These are phyloP conservation scores for Cartodere bifasciata DNA, from an alignment of 2,888 invertebrate species.

Conservation along the genomic window DNA sequence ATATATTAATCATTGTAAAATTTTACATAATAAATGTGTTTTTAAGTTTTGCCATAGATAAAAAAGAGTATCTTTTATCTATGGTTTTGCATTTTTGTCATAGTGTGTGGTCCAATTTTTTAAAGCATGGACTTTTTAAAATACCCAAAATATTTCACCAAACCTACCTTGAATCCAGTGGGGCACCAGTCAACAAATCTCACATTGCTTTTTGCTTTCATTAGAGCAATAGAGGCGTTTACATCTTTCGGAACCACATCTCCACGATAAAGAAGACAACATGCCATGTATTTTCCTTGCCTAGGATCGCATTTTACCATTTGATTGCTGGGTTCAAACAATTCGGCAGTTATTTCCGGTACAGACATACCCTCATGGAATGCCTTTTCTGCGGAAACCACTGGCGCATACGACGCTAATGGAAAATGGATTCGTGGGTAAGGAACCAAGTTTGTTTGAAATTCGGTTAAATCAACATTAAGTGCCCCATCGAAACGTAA, in stretches of 20 bases:
- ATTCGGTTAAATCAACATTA: constrained; percentile 83
- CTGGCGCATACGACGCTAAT: constrained; percentile 57
- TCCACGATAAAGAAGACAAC: constrained; percentile 74
- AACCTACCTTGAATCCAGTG: constrained; percentile 85
- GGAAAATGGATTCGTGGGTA: constrained; percentile 90
- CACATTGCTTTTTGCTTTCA: constrained; percentile 64
- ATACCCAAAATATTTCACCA: no score
- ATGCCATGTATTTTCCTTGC: constrained; percentile 81
- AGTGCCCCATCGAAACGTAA: constrained; percentile 78
- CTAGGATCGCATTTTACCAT: constrained; percentile 84
- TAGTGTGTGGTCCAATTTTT: no score
- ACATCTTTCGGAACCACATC: constrained; percentile 86
- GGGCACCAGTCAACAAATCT: constrained; percentile 94
- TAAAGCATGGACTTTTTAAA: no score
- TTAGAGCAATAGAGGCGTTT: constrained; percentile 67
- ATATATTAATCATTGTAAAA: no score
- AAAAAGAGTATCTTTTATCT: no score
- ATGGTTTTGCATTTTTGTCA: no score
- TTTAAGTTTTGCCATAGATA: no score
- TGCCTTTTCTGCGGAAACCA: constrained; percentile 59
- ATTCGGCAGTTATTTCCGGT: constrained; percentile 71
- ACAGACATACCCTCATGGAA: constrained; percentile 66
- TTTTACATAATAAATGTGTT: no score
- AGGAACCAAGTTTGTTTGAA: constrained; percentile 84
- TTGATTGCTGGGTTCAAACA: constrained; percentile 82